Conservation (phyloP, 2,113 vertebrate genomes). For the Toxotes jaculatrix region DNA sequence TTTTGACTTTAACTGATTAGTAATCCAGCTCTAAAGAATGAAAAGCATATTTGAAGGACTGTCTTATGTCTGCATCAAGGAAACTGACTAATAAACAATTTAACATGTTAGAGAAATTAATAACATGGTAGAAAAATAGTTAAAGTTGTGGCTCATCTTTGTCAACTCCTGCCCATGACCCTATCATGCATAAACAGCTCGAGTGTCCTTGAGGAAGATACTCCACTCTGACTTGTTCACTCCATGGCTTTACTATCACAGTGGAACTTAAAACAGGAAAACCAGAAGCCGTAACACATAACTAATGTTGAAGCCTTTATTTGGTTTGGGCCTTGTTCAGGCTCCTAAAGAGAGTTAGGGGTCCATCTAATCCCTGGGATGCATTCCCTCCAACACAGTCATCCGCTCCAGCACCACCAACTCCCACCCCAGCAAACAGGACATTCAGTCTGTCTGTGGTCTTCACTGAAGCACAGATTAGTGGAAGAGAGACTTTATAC, state of each 20-base stretch:
- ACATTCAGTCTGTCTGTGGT: slow-evolving; percentile 54
- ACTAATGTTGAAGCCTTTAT: slow-evolving; percentile 59
- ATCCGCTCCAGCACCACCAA: slow-evolving; percentile 19
- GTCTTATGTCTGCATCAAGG: not conserved
- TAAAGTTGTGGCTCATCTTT: not conserved
- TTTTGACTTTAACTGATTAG: slow-evolving; percentile 21
- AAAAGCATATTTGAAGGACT: not conserved
- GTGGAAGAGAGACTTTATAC: slow-evolving; percentile 50
- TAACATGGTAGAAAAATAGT: not conserved
- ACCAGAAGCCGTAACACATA: slow-evolving; percentile 47
- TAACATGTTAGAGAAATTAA: not conserved
- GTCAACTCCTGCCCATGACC: not conserved
- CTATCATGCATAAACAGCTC: not conserved
- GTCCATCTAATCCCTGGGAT: slow-evolving; percentile 48
- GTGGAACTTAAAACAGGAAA: slow-evolving; percentile 30
- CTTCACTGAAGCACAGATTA: slow-evolving; percentile 48
- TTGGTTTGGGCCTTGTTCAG: slow-evolving; percentile 61
- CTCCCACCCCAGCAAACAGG: slow-evolving; percentile 3
- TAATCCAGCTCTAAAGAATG: not conserved
- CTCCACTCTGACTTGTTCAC: slow-evolving; percentile 2
- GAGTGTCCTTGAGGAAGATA: not conserved
- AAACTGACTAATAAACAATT: not conserved
- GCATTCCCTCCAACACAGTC: slow-evolving; percentile 47
- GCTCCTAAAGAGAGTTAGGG: slow-evolving; percentile 57
- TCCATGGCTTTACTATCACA: slow-evolving; percentile 24